phyloP scores from a whole-genome alignment of 2,113 vertebrate genomes.

The Taurulus bubalis region DNA sequence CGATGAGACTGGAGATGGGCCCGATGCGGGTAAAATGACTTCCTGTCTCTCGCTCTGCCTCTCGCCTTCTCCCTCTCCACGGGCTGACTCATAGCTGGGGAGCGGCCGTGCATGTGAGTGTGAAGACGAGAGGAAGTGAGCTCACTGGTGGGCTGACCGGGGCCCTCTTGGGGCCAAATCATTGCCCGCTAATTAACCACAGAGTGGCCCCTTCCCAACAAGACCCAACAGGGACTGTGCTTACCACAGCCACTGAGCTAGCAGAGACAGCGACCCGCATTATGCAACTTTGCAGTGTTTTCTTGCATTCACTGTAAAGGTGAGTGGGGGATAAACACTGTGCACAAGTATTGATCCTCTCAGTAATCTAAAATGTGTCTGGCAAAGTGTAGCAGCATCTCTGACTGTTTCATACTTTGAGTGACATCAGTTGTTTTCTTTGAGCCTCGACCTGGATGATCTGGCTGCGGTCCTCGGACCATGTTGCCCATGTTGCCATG shows the following conservation, averaged over 20 bases:
- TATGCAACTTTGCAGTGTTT: conserved; percentile 5
- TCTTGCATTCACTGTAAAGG: background rate
- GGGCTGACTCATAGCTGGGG: conserved; percentile 76
- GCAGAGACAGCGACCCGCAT: background rate
- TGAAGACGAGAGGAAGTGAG: conserved; percentile 80
- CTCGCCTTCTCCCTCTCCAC: conserved; percentile 42
- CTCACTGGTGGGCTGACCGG: conserved; percentile 73
- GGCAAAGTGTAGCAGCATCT: conserved; percentile 19
- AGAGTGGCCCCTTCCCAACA: conserved; percentile 65
- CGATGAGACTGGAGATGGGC: conserved; percentile 74
- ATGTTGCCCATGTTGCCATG: conserved; percentile 68
- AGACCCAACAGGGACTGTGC: conserved; percentile 59
- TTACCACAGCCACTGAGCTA: conserved; percentile 30
- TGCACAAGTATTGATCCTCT: conserved; percentile 16
- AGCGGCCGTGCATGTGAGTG: conserved; percentile 75
- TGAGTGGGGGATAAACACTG: background rate
- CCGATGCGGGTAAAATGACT: conserved; percentile 76
- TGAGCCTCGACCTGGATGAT: conserved; percentile 38
- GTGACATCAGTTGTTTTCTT: conserved; percentile 66
- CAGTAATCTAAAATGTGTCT: conserved; percentile 26
- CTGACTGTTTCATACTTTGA: conserved; percentile 12
- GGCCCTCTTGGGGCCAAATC: conserved; percentile 72
- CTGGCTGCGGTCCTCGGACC: conserved; percentile 32
- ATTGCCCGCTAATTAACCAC: conserved; percentile 76
- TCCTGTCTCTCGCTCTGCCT: conserved; percentile 71